Evolutionary conservation across 2,113 vertebrate genomes (phyloP).

Genomic region (Brachypodius melanocephalos): DNA sequence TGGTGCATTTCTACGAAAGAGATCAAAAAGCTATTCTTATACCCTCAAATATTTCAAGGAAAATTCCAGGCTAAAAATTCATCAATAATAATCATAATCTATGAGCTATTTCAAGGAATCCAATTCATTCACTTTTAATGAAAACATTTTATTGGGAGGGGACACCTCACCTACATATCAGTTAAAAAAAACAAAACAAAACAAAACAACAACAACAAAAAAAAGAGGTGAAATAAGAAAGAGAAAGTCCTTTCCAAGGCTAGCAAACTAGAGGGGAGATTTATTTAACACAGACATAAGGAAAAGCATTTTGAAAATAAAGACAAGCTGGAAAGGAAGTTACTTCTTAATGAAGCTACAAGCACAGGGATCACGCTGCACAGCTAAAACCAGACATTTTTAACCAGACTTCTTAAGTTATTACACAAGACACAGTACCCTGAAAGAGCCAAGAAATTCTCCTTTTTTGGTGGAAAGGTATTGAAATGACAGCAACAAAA

Average conservation of each 20-base stretch:
- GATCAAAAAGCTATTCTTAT: not conserved
- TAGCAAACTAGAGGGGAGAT: not conserved
- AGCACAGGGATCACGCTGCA: not conserved
- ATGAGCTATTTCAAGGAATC: not conserved
- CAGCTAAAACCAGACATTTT: not conserved
- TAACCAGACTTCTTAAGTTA: not conserved
- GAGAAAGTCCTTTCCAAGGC: not conserved
- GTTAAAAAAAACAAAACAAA: not conserved
- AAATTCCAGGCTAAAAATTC: not conserved
- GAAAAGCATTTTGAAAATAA: not conserved
- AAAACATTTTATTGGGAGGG: not conserved
- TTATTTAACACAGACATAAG: not conserved
- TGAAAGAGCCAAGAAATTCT: not conserved
- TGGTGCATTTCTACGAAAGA: not conserved
- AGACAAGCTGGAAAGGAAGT: not conserved
- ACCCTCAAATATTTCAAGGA: not conserved
- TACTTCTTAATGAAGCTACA: not conserved
- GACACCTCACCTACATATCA: not conserved
- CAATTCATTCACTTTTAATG: not conserved
- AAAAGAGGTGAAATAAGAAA: not conserved
- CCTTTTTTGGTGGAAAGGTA: slow-evolving; percentile 70
- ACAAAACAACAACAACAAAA: too few species aligned
- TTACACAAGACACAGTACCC: not conserved
- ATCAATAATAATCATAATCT: not conserved
- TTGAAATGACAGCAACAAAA: not conserved